phyloP scores from a whole-genome alignment of 2,888 invertebrate species.

The Dryomyza anilis region DNA sequence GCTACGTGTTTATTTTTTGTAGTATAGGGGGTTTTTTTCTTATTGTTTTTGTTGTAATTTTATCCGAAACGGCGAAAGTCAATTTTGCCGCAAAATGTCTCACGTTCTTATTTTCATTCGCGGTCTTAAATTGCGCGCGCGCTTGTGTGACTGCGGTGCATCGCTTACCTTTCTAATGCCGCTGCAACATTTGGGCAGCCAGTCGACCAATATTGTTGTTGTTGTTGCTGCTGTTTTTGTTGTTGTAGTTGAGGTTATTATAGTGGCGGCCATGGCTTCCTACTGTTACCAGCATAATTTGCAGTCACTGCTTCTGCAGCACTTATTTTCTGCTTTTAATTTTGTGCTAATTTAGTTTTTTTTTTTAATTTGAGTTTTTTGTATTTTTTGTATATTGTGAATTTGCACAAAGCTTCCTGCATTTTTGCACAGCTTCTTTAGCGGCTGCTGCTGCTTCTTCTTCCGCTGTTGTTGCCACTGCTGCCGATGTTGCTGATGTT shows the following conservation, averaged over 20 bases:
- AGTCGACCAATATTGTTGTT: conserved; percentile 17
- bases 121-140: conserved; percentile 11
- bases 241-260: conserved; percentile 13
- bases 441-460: background rate
- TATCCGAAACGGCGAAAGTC: conserved; percentile 37
- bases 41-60: conserved; percentile 9
- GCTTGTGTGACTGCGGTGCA: background rate
- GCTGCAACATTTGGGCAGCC: background rate
- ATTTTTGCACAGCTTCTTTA: conserved; percentile 17
- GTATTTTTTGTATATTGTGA: background rate
- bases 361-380: background rate
- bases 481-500: background rate
- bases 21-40: background rate
- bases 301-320: conserved; percentile 32
- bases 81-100: conserved; percentile 49
- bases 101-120: conserved; percentile 52
- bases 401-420: conserved; percentile 11
- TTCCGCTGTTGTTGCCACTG: conserved; percentile 1
- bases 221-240: conserved; percentile 7
- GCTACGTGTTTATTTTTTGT: conserved; percentile 27
- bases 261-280: background rate
- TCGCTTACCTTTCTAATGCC: conserved; percentile 21
- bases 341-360: conserved; percentile 20
- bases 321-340: conserved; percentile 9
- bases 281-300: conserved; percentile 53